A percentile compares a stretch with the other conserved stretches of the same genome.
These are phyloP conservation scores for Caenorhabditis plicata DNA, from an alignment of 2,888 invertebrate species.

Conservation along the genomic window DNA sequence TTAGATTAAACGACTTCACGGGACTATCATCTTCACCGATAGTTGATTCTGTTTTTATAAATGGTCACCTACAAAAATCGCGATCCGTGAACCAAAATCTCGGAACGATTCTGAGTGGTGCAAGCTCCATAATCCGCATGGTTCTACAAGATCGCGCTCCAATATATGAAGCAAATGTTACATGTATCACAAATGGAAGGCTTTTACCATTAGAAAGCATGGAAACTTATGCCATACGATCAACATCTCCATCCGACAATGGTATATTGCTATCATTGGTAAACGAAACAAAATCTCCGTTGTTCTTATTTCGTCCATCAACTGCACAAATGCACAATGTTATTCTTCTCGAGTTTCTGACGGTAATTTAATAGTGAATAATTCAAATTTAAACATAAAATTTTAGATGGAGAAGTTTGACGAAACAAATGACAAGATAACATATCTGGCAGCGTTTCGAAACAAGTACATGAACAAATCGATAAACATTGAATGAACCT, in stretches of 20 bases:
- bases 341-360: slow-evolving; percentile 23
- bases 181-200: slow-evolving; percentile 10
- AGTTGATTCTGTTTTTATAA: slow-evolving; percentile 13
- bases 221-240: slow-evolving; percentile 28
- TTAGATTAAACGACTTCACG: slow-evolving; percentile 4
- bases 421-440: slow-evolving; percentile 4
- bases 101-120: slow-evolving; percentile 13
- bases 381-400: too few relatives aligned
- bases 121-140: slow-evolving; percentile 12
- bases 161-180: slow-evolving; percentile 18
- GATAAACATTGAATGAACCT: too few relatives aligned
- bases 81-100: slow-evolving; percentile 4
- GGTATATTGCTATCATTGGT: slow-evolving; percentile 29
- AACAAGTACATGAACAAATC: too few relatives aligned
- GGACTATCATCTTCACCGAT: background rate
- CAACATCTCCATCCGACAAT: slow-evolving; percentile 19
- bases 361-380: slow-evolving; percentile 5
- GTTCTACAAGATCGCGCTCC: slow-evolving; percentile 7
- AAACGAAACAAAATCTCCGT: slow-evolving; percentile 10
- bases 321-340: slow-evolving; percentile 38
- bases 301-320: slow-evolving; percentile 40
- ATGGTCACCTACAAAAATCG: too few relatives aligned
- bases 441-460: slow-evolving; percentile 22
- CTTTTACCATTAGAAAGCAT: slow-evolving; percentile 15
- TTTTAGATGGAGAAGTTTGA: slow-evolving; percentile 18